These are phyloP conservation scores for Dascillus cervinus DNA, from an alignment of 2,888 invertebrate genomes.

Conservation along the genomic window DNA sequence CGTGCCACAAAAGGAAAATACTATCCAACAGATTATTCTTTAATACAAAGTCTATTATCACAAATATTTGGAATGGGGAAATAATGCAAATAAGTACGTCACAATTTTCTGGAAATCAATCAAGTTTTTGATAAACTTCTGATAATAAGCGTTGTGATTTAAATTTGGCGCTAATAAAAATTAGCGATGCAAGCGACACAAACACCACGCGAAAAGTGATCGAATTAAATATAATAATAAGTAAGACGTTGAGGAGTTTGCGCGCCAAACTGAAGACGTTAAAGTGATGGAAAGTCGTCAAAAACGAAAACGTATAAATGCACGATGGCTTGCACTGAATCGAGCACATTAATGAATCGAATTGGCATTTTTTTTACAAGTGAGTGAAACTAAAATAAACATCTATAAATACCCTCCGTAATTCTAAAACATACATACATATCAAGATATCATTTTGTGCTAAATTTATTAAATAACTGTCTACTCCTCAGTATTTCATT, in stretches of 20 bases:
- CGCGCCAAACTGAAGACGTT: constrained; percentile 13
- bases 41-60: neutral
- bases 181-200: constrained; percentile 26
- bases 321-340: constrained; percentile 5
- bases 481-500: neutral
- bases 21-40: neutral
- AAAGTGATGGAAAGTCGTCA: constrained; percentile 9
- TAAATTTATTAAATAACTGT: neutral
- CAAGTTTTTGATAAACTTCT: neutral
- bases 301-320: constrained; percentile 8
- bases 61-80: neutral
- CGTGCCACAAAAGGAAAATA: neutral
- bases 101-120: no score
- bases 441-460: constrained; percentile 2
- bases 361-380: no score
- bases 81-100: no score
- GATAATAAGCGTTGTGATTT: constrained; percentile 14
- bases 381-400: constrained; percentile 5
- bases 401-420: constrained; percentile 9
- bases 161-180: constrained; percentile 28
- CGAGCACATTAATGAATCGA: constrained; percentile 8
- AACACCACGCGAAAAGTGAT: constrained; percentile 24
- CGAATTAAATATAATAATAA: constrained; percentile 15
- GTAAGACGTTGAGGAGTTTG: constrained; percentile 13
- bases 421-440: neutral